Conservation (phyloP, 2,888 invertebrate species). For the Acanthoscelides obtectus region DNA sequence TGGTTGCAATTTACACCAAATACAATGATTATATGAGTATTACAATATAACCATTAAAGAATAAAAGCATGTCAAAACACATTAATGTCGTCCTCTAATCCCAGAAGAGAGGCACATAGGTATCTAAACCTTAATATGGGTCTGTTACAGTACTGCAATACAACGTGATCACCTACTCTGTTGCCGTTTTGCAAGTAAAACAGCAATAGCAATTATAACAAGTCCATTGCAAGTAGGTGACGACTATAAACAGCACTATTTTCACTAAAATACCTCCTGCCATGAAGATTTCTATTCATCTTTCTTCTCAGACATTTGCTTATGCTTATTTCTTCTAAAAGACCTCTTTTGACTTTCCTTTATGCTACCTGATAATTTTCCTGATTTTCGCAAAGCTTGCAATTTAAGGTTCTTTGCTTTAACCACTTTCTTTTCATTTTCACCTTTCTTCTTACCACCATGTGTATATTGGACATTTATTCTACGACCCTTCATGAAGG, state of each 20-base stretch:
- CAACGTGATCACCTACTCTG: too few relatives aligned
- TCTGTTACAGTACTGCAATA: too few relatives aligned
- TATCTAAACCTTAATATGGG: too few relatives aligned
- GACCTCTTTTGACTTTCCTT: conserved; percentile 39
- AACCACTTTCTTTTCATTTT: conserved; percentile 36
- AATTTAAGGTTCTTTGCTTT: conserved; percentile 47
- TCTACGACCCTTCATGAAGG: conserved; percentile 42
- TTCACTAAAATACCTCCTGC: background rate
- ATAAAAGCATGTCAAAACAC: too few relatives aligned
- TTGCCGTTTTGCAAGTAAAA: too few relatives aligned
- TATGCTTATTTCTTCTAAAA: conserved; percentile 31
- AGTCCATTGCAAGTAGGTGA: too few relatives aligned
- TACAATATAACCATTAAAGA: too few relatives aligned
- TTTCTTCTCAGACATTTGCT: conserved; percentile 1
- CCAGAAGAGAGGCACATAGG: too few relatives aligned
- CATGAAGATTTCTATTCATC: background rate
- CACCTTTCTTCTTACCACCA: conserved; percentile 40
- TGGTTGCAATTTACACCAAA: too few relatives aligned
- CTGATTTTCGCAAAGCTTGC: conserved; percentile 44
- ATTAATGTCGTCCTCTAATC: too few relatives aligned
- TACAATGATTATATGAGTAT: too few relatives aligned
- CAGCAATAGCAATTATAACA: too few relatives aligned
- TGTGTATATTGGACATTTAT: conserved; percentile 48
- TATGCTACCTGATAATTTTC: conserved; percentile 42
- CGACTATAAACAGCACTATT: background rate